Conservation (phyloP, 2,113 vertebrate genomes). For the Sander vitreus region DNA sequence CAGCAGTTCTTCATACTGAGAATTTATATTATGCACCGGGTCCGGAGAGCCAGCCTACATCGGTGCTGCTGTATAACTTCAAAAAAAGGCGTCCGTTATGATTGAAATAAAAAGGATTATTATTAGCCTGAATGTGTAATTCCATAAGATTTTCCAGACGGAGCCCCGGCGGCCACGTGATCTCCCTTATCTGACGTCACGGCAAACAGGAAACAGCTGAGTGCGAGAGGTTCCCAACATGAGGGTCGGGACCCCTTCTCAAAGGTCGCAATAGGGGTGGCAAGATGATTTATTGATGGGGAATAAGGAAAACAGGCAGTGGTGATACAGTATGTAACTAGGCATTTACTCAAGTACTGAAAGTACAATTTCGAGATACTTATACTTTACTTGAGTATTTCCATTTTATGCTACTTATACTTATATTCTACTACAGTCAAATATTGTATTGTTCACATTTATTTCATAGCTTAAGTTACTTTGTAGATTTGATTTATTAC, state of each 20-base stretch:
- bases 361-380: too few species aligned
- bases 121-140: slow-evolving; percentile 14
- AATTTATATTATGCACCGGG: slow-evolving; percentile 57
- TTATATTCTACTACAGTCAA: neutral
- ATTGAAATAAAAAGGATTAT: neutral
- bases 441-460: neutral
- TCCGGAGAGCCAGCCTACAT: slow-evolving; percentile 30
- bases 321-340: neutral
- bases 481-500: neutral
- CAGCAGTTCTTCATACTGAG: slow-evolving; percentile 68
- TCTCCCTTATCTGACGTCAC: slow-evolving; percentile 27
- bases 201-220: slow-evolving; percentile 35
- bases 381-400: neutral
- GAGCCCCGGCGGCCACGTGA: slow-evolving; percentile 41
- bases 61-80: neutral
- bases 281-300: neutral
- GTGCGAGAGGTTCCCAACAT: neutral
- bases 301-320: neutral
- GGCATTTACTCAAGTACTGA: neutral
- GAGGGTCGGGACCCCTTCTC: neutral
- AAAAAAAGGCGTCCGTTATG: neutral
- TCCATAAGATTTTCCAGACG: slow-evolving; percentile 57
- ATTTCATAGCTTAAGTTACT: neutral
- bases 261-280: neutral
- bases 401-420: neutral